A percentile compares a stretch with the other conserved stretches of the same genome.
phyloP scores from a whole-genome alignment of 2,113 vertebrate species.

The Pseudorhombus dupliciocellatus region DNA sequence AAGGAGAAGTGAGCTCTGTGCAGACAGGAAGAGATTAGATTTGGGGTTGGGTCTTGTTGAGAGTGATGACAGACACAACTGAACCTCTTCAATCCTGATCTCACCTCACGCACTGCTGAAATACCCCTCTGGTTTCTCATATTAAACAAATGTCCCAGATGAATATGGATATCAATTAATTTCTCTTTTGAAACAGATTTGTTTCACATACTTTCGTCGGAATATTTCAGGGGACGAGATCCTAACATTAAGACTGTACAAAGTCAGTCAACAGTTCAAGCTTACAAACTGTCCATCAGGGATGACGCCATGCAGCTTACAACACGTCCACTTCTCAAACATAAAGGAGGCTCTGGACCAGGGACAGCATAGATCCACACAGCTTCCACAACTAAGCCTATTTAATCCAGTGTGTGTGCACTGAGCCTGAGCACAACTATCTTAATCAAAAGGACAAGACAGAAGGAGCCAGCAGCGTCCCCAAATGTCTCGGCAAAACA shows the following conservation, averaged over 20 bases:
- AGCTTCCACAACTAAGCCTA: conserved; percentile 60
- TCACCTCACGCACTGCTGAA: conserved; percentile 40
- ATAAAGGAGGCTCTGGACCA: conserved; percentile 32
- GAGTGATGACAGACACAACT: conserved; percentile 47
- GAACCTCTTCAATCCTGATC: conserved; percentile 47
- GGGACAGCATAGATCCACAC: conserved; percentile 16
- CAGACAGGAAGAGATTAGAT: conserved; percentile 30
- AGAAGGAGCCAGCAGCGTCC: conserved; percentile 41
- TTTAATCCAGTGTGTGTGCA: conserved; percentile 54
- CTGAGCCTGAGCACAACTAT: conserved; percentile 33
- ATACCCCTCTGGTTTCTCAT: conserved; percentile 21
- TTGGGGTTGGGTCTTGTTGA: conserved; percentile 30
- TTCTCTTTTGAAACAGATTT: too few species aligned
- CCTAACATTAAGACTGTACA: not conserved
- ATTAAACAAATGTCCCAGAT: not conserved
- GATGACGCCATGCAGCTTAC: conserved; percentile 3
- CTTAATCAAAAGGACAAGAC: conserved; percentile 50
- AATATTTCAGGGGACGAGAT: too few species aligned
- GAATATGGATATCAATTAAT: too few species aligned
- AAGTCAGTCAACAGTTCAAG: conserved; percentile 16
- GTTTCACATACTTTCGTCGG: too few species aligned
- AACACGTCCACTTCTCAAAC: conserved; percentile 19
- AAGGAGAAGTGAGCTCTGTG: not conserved
- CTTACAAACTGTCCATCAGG: not conserved
- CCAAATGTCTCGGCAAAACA: conserved; percentile 49